Conservation (phyloP, 92 coral and sea anemone genomes). For the Desmophyllum pertusum region DNA sequence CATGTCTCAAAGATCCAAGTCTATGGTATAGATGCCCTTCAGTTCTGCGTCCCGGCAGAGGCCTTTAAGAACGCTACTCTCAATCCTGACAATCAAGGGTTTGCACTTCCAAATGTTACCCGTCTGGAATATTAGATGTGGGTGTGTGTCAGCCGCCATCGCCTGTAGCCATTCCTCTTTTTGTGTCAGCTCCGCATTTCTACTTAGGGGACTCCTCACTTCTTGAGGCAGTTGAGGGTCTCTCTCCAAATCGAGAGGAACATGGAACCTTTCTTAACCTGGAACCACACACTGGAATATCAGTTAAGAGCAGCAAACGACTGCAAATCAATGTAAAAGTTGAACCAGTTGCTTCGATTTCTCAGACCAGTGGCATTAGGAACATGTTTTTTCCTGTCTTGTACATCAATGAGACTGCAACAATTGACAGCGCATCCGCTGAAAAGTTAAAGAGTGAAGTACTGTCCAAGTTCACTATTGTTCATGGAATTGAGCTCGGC, state of each 20-base stretch:
- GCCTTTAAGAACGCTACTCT: constrained; percentile 66
- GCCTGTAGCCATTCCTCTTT: constrained; percentile 75
- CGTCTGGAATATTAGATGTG: constrained; percentile 83
- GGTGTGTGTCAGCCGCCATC: constrained; percentile 82
- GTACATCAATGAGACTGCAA: constrained; percentile 79
- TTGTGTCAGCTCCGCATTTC: constrained; percentile 93
- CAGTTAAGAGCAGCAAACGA: constrained; percentile 78
- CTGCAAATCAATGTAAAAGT: constrained; percentile 83
- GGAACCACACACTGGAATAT: constrained; percentile 86
- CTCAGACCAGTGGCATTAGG: constrained; percentile 52
- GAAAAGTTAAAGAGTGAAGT: constrained; percentile 71
- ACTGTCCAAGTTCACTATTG: constrained; percentile 62
- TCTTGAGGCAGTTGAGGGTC: constrained; percentile 67
- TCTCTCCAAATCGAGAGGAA: constrained; percentile 74
- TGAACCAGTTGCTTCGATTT: constrained; percentile 62
- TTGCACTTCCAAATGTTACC: constrained; percentile 82
- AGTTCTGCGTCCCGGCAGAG: constrained; percentile 70
- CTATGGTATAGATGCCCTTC: constrained; percentile 68
- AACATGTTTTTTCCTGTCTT: constrained; percentile 75
- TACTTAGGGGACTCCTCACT: constrained; percentile 77
- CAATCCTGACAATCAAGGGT: constrained; percentile 81
- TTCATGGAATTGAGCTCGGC: constrained; percentile 75
- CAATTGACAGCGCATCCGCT: constrained; percentile 65
- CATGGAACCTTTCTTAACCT: constrained; percentile 86
- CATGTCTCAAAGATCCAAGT: constrained; percentile 39